Conservation (phyloP, 2,888 invertebrate species). For the Sesia bembeciformis region DNA sequence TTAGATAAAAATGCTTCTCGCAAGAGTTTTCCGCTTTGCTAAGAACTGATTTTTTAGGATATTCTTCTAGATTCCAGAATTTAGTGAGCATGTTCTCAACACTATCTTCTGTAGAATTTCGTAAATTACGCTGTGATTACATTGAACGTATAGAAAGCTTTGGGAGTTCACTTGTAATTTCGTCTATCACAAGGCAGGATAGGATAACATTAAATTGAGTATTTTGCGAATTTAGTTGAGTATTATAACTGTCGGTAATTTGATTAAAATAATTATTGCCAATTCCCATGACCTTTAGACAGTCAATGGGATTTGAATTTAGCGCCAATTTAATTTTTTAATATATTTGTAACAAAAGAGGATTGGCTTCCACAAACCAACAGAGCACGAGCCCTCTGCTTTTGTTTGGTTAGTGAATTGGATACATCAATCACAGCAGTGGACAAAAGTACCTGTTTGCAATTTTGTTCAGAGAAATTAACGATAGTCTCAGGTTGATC, state of each 20-base stretch:
- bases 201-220: not conserved
- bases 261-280: slow-evolving; percentile 3
- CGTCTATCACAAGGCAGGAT: slow-evolving; percentile 1
- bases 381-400: slow-evolving; percentile 7
- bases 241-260: slow-evolving; percentile 1
- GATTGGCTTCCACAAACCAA: slow-evolving; percentile 14
- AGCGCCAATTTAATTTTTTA: slow-evolving; percentile 7
- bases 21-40: slow-evolving; percentile 9
- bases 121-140: slow-evolving; percentile 5
- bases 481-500: not conserved
- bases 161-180: slow-evolving; percentile 6
- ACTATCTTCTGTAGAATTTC: not conserved
- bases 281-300: slow-evolving; percentile 9
- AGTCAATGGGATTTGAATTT: slow-evolving; percentile 5
- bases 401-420: slow-evolving; percentile 8
- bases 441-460: slow-evolving; percentile 5
- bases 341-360: slow-evolving; percentile 9
- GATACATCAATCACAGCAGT: slow-evolving; percentile 10
- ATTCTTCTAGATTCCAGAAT: slow-evolving; percentile 16
- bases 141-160: slow-evolving; percentile 2
- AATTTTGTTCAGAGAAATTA: not conserved
- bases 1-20: slow-evolving; percentile 14
- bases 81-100: slow-evolving; percentile 8
- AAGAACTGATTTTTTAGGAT: slow-evolving; percentile 7
- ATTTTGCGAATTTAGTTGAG: not conserved